phyloP scores from a whole-genome alignment of 2,113 vertebrate species.

The Onychostoma macrolepis region DNA sequence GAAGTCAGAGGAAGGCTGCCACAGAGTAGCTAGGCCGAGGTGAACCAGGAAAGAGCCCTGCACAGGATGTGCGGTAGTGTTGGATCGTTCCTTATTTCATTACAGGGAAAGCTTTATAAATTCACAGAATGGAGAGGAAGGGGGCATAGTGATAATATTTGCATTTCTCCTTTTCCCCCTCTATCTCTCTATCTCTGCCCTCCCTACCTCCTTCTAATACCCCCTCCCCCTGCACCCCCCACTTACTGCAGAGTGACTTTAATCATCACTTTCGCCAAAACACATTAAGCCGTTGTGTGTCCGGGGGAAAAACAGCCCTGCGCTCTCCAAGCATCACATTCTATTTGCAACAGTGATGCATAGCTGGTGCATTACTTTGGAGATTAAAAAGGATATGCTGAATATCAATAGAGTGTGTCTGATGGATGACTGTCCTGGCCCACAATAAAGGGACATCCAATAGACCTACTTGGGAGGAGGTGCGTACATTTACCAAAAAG shows the following conservation, averaged over 20 bases:
- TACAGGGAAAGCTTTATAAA: constrained; percentile 77
- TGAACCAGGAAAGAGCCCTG: constrained; percentile 40
- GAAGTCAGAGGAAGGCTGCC: constrained; percentile 12
- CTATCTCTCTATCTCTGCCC: constrained; percentile 60
- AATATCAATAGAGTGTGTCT: constrained; percentile 72
- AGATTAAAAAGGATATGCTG: constrained; percentile 77
- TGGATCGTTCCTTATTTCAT: constrained; percentile 77
- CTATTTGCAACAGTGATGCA: constrained; percentile 79
- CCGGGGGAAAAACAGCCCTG: constrained; percentile 63
- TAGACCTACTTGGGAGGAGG: constrained; percentile 49
- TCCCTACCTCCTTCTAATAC: constrained; percentile 49
- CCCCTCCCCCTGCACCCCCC: constrained; percentile 54
- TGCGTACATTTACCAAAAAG: constrained; percentile 53
- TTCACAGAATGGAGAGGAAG: constrained; percentile 72
- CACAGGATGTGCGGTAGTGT: constrained; percentile 60
- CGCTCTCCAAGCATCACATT: constrained; percentile 65
- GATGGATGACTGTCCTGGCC: constrained; percentile 71
- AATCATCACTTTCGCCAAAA: constrained; percentile 81
- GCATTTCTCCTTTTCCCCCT: constrained; percentile 68
- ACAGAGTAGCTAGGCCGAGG: constrained; percentile 27
- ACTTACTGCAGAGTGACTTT: constrained; percentile 75
- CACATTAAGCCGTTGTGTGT: constrained; percentile 77
- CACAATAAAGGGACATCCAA: constrained; percentile 55
- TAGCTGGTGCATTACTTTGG: constrained; percentile 77
- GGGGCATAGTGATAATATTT: constrained; percentile 74